Percentiles rank a stretch among this genome's conserved stretches.
phyloP scores from a whole-genome alignment of 2,797 vertebrate species.

The Alfaro cultratus region DNA sequence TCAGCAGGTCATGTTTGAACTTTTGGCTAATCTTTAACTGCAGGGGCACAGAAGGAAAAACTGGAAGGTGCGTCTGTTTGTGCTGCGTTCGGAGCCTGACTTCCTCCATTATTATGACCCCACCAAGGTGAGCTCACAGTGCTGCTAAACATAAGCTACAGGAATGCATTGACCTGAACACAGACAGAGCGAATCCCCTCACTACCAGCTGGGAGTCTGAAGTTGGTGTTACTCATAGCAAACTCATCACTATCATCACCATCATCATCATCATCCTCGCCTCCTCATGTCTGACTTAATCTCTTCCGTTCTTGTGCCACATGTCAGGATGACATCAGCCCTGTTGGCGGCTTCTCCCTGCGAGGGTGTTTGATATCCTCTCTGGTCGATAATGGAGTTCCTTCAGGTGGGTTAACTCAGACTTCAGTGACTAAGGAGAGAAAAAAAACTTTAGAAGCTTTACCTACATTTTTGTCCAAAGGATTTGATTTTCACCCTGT shows the following conservation, averaged over 20 bases:
- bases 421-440: not conserved
- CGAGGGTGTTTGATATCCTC: slow-evolving; percentile 92
- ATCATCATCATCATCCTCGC: not conserved
- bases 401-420: slow-evolving; percentile 84
- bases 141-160: not conserved
- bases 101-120: slow-evolving; percentile 96
- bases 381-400: slow-evolving; percentile 91
- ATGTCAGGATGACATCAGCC: slow-evolving; percentile 89
- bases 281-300: slow-evolving; percentile 22
- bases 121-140: slow-evolving; percentile 81
- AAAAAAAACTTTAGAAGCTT: not conserved
- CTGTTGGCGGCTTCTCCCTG: slow-evolving; percentile 90
- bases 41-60: slow-evolving; percentile 97
- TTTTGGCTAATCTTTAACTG: slow-evolving; percentile 19
- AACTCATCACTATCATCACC: not conserved
- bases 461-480: not conserved
- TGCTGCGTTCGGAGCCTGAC: slow-evolving; percentile 90
- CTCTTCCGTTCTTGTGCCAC: slow-evolving; percentile 65
- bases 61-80: slow-evolving; percentile 96
- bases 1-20: not conserved
- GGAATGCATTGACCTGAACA: not conserved
- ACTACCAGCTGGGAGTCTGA: slow-evolving; percentile 10
- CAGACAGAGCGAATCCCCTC: not conserved
- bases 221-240: not conserved
- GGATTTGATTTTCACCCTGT: not conserved